These are phyloP conservation scores for Candidula unifasciata DNA, from an alignment of 2,888 invertebrate species.

Conservation along the genomic window DNA sequence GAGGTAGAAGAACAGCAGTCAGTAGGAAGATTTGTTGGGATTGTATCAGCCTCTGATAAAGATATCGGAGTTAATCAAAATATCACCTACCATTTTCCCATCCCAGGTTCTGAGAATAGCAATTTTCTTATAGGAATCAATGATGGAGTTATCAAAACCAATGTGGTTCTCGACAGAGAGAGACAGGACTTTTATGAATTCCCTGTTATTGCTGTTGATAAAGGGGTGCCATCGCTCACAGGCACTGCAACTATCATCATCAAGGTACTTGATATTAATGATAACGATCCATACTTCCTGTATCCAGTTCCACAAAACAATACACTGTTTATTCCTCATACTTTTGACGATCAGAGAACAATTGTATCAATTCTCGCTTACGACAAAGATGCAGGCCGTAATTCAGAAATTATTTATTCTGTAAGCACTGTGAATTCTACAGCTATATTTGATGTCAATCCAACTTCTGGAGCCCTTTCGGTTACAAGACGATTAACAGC, in stretches of 20 bases:
- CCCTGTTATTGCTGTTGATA: constrained; percentile 49
- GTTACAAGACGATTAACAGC: constrained; percentile 31
- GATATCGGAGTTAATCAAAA: constrained; percentile 54
- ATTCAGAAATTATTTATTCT: constrained; percentile 94
- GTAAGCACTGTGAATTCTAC: constrained; percentile 85
- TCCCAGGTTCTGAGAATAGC: not conserved
- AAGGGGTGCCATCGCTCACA: constrained; percentile 50
- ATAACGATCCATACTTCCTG: constrained; percentile 53
- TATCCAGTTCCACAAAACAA: constrained; percentile 59
- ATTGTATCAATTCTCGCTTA: constrained; percentile 85
- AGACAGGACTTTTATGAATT: constrained; percentile 33
- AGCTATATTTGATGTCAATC: constrained; percentile 77
- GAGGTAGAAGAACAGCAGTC: constrained; percentile 79
- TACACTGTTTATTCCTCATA: constrained; percentile 64
- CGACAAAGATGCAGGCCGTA: constrained; percentile 93
- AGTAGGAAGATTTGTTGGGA: constrained; percentile 67
- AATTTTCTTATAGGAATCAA: constrained; percentile 45
- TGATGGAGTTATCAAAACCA: constrained; percentile 52
- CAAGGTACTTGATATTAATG: constrained; percentile 53
- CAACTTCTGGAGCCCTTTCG: constrained; percentile 76
- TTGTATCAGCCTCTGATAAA: constrained; percentile 66
- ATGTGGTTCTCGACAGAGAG: constrained; percentile 50
- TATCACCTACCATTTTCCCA: constrained; percentile 37
- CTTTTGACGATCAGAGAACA: constrained; percentile 60
- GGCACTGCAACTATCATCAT: constrained; percentile 51